A percentile compares a stretch with the other conserved stretches of the same genome.
These are phyloP conservation scores for Corythoichthys haematopterus DNA, from an alignment of 2,113 vertebrate genomes.

Conservation along the genomic window DNA sequence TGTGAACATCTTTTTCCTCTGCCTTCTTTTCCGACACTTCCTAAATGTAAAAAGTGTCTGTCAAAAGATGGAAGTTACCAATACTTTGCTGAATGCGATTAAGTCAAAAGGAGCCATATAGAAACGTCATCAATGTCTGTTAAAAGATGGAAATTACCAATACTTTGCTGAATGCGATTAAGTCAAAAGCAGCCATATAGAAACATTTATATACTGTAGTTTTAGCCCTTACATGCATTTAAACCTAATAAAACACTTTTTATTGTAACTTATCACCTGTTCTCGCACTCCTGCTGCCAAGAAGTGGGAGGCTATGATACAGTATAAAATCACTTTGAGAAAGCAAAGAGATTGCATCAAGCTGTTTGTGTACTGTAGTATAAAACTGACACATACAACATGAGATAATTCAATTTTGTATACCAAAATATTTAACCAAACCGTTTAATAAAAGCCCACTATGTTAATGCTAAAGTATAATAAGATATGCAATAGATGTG, in stretches of 20 bases:
- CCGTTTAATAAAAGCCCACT: not conserved
- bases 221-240: not conserved
- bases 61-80: not conserved
- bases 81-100: not conserved
- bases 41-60: not conserved
- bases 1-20: slow-evolving; percentile 44
- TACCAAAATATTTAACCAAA: not conserved
- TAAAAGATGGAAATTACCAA: not conserved
- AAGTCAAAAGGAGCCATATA: not conserved
- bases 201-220: not conserved
- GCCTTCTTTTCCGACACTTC: not conserved
- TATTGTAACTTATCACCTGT: not conserved
- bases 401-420: not conserved
- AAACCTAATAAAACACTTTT: not conserved
- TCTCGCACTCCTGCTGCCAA: not conserved
- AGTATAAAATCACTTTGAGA: not conserved
- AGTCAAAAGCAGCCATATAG: not conserved
- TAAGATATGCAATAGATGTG: not conserved
- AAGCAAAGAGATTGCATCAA: not conserved
- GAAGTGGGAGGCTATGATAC: not conserved
- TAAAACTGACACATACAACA: not conserved
- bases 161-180: not conserved
- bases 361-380: not conserved
- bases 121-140: not conserved
- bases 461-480: not conserved